These are phyloP conservation scores for Lasioglossum baleicum DNA, from an alignment of 1,140 invertebrate genomes.

Conservation along the genomic window DNA sequence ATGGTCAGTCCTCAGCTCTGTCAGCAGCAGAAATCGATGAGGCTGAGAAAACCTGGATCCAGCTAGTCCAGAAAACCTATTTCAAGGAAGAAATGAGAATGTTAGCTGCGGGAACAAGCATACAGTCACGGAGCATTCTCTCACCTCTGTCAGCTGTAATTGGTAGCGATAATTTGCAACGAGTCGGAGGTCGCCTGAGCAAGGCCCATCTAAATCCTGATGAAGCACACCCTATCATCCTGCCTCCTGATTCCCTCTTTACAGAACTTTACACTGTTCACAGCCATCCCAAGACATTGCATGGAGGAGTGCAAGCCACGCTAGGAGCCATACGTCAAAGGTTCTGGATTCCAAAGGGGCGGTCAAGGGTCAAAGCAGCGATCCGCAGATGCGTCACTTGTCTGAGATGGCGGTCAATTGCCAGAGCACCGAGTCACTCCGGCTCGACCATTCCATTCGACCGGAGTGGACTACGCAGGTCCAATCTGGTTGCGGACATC, in stretches of 20 bases:
- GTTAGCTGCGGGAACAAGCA: background rate
- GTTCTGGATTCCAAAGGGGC: constrained; percentile 60
- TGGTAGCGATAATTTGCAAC: constrained; percentile 51
- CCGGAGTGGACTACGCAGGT: constrained; percentile 60
- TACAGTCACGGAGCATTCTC: background rate
- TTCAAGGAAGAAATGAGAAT: background rate
- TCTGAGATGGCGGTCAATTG: constrained; percentile 40
- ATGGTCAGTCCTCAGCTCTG: too few species aligned
- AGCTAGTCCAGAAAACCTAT: background rate
- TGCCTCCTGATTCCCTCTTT: constrained; percentile 49
- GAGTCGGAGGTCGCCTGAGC: constrained; percentile 67
- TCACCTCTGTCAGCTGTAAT: constrained; percentile 35
- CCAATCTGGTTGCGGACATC: constrained; percentile 46
- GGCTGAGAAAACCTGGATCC: background rate
- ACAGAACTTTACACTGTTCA: constrained; percentile 56
- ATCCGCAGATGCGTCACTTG: constrained; percentile 5
- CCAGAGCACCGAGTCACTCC: constrained; percentile 39
- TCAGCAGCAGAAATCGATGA: background rate
- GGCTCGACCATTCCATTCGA: constrained; percentile 41
- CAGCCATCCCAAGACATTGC: constrained; percentile 50
- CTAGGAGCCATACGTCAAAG: constrained; percentile 28
- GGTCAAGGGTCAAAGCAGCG: constrained; percentile 23
- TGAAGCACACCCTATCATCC: constrained; percentile 57
- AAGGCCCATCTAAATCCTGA: constrained; percentile 25
- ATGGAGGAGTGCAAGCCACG: constrained; percentile 41